phyloP scores from a whole-genome alignment of 2,888 invertebrate genomes.

The Himalopsyche japonica region DNA sequence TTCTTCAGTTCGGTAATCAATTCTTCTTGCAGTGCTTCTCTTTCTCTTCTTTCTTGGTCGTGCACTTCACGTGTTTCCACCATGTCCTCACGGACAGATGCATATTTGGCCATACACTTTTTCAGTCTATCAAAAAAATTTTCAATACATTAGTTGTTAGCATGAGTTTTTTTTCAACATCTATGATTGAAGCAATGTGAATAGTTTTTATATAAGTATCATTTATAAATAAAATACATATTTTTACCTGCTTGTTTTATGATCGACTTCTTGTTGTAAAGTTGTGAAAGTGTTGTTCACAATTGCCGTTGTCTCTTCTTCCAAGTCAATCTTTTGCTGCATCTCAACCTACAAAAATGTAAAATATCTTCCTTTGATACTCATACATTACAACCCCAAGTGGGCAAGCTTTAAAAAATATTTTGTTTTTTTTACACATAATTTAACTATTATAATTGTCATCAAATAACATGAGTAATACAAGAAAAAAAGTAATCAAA shows the following conservation, averaged over 20 bases:
- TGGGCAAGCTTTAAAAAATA: background rate
- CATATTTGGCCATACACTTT: conserved; percentile 84
- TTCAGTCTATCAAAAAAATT: conserved; percentile 67
- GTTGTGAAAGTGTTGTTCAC: conserved; percentile 89
- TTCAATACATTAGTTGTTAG: background rate
- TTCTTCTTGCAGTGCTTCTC: conserved; percentile 90
- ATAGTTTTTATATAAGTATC: too few relatives aligned
- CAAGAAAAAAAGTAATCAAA: background rate
- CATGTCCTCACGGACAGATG: conserved; percentile 60
- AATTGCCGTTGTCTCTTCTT: conserved; percentile 90
- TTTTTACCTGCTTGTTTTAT: conserved; percentile 78
- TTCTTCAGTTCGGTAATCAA: conserved; percentile 88
- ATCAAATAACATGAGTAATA: background rate
- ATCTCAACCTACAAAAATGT: conserved; percentile 72
- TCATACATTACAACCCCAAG: too few relatives aligned
- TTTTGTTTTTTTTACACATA: too few relatives aligned
- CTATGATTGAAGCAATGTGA: too few relatives aligned
- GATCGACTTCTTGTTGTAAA: conserved; percentile 95
- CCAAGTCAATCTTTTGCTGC: conserved; percentile 89
- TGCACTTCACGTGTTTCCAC: conserved; percentile 74
- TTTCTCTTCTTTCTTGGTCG: conserved; percentile 86
- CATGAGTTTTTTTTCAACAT: too few relatives aligned
- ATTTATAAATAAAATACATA: background rate
- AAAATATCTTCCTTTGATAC: conserved; percentile 44
- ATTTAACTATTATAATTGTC: too few relatives aligned